These are phyloP conservation scores for Theretra japonica DNA, from an alignment of 2,888 invertebrate species.

Conservation along the genomic window DNA sequence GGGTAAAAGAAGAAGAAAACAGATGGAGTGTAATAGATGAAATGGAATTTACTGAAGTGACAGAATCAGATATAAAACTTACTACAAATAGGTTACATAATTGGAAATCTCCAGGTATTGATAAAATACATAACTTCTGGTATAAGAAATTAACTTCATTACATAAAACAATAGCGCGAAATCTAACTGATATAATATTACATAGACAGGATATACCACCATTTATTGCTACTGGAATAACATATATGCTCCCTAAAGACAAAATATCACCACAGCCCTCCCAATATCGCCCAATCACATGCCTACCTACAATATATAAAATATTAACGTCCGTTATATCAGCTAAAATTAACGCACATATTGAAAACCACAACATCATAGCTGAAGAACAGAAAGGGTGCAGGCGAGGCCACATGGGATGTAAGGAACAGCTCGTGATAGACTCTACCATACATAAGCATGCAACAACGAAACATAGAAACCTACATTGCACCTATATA, in stretches of 20 bases:
- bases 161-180: constrained; percentile 22
- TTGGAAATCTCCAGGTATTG: constrained; percentile 14
- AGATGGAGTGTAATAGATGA: constrained; percentile 15
- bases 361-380: constrained; percentile 28
- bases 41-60: constrained; percentile 29
- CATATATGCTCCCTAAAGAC: constrained; percentile 38
- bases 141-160: constrained; percentile 15
- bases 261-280: constrained; percentile 33
- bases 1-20: constrained; percentile 19
- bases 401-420: constrained; percentile 29
- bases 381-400: constrained; percentile 31
- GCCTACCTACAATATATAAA: constrained; percentile 29
- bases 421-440: constrained; percentile 35
- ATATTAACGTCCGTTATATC: constrained; percentile 29
- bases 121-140: neutral
- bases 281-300: constrained; percentile 27
- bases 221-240: constrained; percentile 37
- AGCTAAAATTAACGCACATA: constrained; percentile 33
- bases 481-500: constrained; percentile 30
- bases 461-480: constrained; percentile 16
- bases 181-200: constrained; percentile 26
- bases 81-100: constrained; percentile 25
- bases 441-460: constrained; percentile 32
- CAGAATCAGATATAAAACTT: constrained; percentile 12
- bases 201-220: constrained; percentile 33